Percentiles rank a stretch among this genome's conserved stretches.
These are phyloP conservation scores for Yponomeuta cagnagella DNA, from an alignment of 2,888 invertebrate species.

Conservation along the genomic window DNA sequence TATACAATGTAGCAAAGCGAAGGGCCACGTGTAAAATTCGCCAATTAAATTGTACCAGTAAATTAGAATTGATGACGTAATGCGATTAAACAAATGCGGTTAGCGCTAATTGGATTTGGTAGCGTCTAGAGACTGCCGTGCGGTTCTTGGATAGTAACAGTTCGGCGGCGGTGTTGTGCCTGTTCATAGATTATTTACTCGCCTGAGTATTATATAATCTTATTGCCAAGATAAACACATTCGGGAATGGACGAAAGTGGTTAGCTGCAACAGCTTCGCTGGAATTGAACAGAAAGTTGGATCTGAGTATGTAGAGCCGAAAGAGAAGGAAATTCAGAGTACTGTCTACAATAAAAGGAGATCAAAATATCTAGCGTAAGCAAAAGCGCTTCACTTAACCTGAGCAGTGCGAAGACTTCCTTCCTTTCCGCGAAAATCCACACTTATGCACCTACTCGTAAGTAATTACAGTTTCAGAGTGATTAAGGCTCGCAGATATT, in stretches of 20 bases:
- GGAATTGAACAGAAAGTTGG: too few species aligned
- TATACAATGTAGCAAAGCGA: not conserved
- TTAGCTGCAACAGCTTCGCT: too few species aligned
- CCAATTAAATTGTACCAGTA: slow-evolving; percentile 16
- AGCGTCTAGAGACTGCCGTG: slow-evolving; percentile 7
- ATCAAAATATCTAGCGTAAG: too few species aligned
- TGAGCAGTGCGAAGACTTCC: too few species aligned
- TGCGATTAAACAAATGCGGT: slow-evolving; percentile 24
- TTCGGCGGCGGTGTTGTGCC: not conserved
- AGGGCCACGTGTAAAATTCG: slow-evolving; percentile 12
- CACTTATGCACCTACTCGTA: not conserved
- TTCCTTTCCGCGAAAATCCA: too few species aligned
- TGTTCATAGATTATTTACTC: not conserved
- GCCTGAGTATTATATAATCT: not conserved
- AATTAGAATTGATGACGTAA: slow-evolving; percentile 27
- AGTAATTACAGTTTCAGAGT: slow-evolving; percentile 8
- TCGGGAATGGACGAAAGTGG: too few species aligned
- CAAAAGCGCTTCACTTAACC: too few species aligned
- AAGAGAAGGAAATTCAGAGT: too few species aligned
- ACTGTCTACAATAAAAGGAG: too few species aligned
- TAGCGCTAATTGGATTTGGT: slow-evolving; percentile 12
- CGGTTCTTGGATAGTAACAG: not conserved
- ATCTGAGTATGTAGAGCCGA: too few species aligned
- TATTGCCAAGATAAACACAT: too few species aligned
- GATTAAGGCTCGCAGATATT: slow-evolving; percentile 14